A percentile compares a stretch with the other conserved stretches of the same genome.
Evolutionary conservation across 2,113 vertebrate genomes (phyloP).

Genomic region (Dicrurus megarhynchus): DNA sequence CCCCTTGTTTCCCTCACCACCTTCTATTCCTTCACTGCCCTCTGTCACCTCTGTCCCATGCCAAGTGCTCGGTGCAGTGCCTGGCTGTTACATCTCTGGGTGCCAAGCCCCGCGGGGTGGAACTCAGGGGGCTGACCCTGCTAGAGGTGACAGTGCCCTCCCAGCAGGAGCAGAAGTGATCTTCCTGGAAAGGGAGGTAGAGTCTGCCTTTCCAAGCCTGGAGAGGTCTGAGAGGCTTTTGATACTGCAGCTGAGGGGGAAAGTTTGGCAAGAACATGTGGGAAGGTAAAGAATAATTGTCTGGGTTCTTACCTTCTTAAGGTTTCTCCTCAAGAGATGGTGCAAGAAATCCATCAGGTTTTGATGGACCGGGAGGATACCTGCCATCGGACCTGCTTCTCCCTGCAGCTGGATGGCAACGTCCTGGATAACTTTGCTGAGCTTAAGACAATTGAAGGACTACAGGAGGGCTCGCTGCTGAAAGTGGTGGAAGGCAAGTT

Average conservation of each 20-base stretch:
- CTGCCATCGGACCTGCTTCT: constrained; percentile 98
- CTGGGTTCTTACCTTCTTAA: constrained; percentile 43
- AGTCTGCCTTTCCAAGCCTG: background rate
- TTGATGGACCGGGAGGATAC: constrained; percentile 97
- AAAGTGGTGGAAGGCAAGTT: constrained; percentile 95
- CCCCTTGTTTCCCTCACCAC: fast-evolving
- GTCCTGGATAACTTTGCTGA: constrained; percentile 97
- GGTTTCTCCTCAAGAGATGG: constrained; percentile 99
- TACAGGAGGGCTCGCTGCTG: constrained; percentile 92
- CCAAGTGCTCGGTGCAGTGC: background rate
- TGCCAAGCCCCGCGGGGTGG: background rate
- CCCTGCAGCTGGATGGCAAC: constrained; percentile 94
- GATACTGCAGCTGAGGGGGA: background rate
- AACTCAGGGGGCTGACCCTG: background rate
- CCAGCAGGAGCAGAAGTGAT: background rate
- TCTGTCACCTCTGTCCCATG: background rate
- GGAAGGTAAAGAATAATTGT: background rate
- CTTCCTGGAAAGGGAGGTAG: background rate
- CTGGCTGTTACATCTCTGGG: background rate
- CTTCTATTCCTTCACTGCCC: background rate
- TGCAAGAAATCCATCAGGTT: constrained; percentile 98
- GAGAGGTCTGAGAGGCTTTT: background rate
- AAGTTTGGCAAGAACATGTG: fast-evolving
- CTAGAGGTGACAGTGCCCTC: background rate
- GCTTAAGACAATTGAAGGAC: constrained; percentile 94